Evolutionary conservation across 2,888 invertebrate species (phyloP), one percentile per base, ranked within the genome.

Genomic region (Xylophagus ater): DNA sequence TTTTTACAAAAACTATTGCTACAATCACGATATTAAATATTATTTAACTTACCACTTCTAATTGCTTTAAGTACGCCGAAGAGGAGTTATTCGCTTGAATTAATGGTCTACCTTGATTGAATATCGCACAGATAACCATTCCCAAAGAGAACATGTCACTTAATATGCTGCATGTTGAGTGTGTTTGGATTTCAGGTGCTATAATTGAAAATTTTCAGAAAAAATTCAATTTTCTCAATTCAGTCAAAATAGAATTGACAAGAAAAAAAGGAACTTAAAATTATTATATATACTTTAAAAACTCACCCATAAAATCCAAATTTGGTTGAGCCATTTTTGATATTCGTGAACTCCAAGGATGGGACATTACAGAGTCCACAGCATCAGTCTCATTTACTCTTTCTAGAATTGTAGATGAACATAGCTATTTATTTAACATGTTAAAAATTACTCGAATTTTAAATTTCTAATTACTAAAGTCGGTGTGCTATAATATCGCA

Each of bases 81-180:
- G 83, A 79, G 54, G 86, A 92, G 66, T 93, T 86, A 58, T 85
- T 84, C 10, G 94, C 84, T 59, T 90, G 88, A 47, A 97, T 81
- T 28, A 97, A 72, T 0, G 89, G 78, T 49, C 78, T 77, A 23
- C 97, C 96, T 46, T 79, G 74, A 68, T 94, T 94, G 69, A 89
- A 96, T 41, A 96, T 76, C 42, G 93, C 78, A 59, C 88, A 89
- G 51, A 97, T 81, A 37, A 93, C 81, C 75, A 97, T 81, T 13
- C 96, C 97, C 49, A 97, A 69, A 0, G 94, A 92, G 67, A 85
- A 98, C 84, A 97, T 94, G 65, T 98, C 97, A 51, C 92, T 92
- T 30, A 86, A 72, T 37, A 86, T 81, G 58, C 84, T 87, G 67
- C 84, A 85, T 34, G 75, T 73, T 18, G 85, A 84, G 51, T 76